Base-by-base conservation (phyloP, 2,888 invertebrate species). In the Gari tellinella region DNA sequence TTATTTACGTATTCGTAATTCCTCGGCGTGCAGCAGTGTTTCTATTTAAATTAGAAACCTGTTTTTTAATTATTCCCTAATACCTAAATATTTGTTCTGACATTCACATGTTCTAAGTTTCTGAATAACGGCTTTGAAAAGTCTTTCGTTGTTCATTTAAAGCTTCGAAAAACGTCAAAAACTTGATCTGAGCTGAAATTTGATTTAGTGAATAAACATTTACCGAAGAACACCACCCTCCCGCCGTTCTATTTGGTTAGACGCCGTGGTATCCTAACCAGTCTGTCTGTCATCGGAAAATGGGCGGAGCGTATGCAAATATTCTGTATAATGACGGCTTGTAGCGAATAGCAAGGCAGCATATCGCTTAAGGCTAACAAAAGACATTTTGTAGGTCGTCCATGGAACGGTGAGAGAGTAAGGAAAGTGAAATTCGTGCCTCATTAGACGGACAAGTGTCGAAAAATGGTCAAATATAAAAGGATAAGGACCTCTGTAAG, bases 191-290 rank as follows among this genome's bases (percentile, higher is more conserved):
- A 52, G 51, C 43, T 53, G 66, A 81, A 81, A 81, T 80, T 83
- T 81, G 72, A 83, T 81, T 81, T 75, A 62, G 69, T 79, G 72
- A 73, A 81, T 80, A 81, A 81, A 81, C 74, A 81, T 77, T 80
- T 78, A 72, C 81, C 65, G 68, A 60, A 69, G 66, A 62, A 63
- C 65, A 64, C 69, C 73, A 66, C 80, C 76, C 77, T 65, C 79
- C 74, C 56, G 70, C 66, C 41, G 75, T 63, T 69, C 66, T 75
- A 69, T 75, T 75, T 75, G 74, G 69, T 75, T 75, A 69, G 62
- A 75, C 21, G 62, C 58, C 40, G 56, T 25, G 45, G 75, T 49
- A 41, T 43, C 48, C 62, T 45, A 56, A 45, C 41, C 31, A 65
- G 37, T 25, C 25, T 66, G 75, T 56, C 75, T 55, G 62, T 75